Evolutionary conservation across 1,140 invertebrate genomes (phyloP), one percentile per base, ranked within the genome.

Genomic region (Megalopta genalis): DNA sequence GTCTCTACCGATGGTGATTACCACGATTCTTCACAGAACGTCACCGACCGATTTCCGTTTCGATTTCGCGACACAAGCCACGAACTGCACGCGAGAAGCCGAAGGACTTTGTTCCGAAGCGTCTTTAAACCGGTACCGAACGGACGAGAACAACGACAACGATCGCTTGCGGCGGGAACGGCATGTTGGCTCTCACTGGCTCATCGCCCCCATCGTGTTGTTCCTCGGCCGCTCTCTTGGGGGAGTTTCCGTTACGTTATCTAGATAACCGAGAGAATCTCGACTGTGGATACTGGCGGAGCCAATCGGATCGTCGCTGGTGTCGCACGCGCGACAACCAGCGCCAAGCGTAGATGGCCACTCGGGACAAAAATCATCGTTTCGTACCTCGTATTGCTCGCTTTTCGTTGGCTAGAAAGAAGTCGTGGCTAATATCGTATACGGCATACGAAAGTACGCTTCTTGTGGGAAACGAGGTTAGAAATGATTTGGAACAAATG

Each of bases 111-210:
- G 23, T 32, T 68, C 25, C 65, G 63, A 71, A 18, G 70, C 57
- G 62, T 63, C 57, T 83, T 87, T 69, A 87, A 87, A 87, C 86
- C 80, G 86, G 86, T 87, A 87, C 80, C 63, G 66, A 32, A 65
- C 68, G 57, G 23, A 59, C 63, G 62, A 39, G 63, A n/a, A 59
- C 69, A 27, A 71, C 81, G 37, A 49, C 68, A 54, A 67, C 62
- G 49, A 60, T 39, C 21, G n/a, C 84, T 76, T 80, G 73, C 77
- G 81, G 79, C 87, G 77, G 67, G 87, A 90, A 91, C 89, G 88
- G 85, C 90, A 91, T 89, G 88, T 86, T 87, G 86, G 86, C 87
- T 86, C 87, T 88, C 80, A 89, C 89, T 88, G 82, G 72, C 76
- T 67, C 68, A 32, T 73, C 84, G 80, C 72, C 66, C 57, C 60